A percentile compares a stretch with the other conserved stretches of the same genome.
Conservation (phyloP, 2,888 invertebrate genomes). For the Aricia artaxerxes region DNA sequence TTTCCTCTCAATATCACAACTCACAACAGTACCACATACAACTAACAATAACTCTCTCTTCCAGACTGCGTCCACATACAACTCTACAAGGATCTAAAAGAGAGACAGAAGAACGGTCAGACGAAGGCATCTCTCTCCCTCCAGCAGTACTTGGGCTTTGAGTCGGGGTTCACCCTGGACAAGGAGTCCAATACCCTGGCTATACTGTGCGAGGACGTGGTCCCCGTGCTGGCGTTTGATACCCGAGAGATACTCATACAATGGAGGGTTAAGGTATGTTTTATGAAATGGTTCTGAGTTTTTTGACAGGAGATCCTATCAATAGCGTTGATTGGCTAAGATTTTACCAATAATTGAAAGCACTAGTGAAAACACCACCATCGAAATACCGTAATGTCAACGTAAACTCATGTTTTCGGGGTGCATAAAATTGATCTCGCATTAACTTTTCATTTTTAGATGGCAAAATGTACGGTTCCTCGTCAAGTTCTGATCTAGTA, state of each 20-base stretch:
- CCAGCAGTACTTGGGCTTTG: conserved; percentile 92
- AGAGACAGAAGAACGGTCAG: conserved; percentile 91
- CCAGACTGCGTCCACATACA: conserved; percentile 94
- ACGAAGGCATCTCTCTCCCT: conserved; percentile 93
- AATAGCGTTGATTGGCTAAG: no score
- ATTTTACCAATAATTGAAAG: no score
- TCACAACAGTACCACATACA: not conserved
- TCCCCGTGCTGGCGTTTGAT: conserved; percentile 92
- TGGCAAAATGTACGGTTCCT: no score
- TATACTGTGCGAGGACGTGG: conserved; percentile 92
- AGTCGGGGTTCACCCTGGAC: conserved; percentile 93
- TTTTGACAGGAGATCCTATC: no score
- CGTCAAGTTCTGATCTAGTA: no score
- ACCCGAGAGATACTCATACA: conserved; percentile 92
- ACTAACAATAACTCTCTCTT: conserved; percentile 42
- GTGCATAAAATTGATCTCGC: no score
- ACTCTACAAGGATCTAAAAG: conserved; percentile 93
- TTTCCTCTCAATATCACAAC: no score
- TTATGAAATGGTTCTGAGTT: not conserved
- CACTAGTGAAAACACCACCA: no score
- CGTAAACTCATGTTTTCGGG: no score
- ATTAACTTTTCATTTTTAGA: no score
- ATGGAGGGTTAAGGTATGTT: conserved; percentile 84
- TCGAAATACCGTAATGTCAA: no score
- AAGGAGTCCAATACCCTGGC: conserved; percentile 95